Conservation (phyloP, 2,797 vertebrate genomes). For the Crocodylus rhombifer region DNA sequence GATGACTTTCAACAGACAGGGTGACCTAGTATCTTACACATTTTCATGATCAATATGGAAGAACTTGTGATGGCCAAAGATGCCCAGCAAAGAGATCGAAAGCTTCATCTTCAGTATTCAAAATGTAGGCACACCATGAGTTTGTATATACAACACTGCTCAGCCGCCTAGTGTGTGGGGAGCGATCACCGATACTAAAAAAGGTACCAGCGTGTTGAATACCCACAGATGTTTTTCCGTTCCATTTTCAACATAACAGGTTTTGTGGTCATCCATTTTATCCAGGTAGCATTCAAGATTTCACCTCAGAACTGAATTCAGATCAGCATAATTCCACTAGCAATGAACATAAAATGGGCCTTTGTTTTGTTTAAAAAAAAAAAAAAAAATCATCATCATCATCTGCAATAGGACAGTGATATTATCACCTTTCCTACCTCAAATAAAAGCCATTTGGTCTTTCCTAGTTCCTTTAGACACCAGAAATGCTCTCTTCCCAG, state of each 20-base stretch:
- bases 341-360: not conserved
- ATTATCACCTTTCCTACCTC: not conserved
- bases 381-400: too few relatives aligned
- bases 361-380: not conserved
- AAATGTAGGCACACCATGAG: too few relatives aligned
- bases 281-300: rapidly evolving
- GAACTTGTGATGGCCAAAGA: too few relatives aligned
- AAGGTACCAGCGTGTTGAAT: not conserved
- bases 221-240: not conserved
- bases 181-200: not conserved
- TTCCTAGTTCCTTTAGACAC: not conserved
- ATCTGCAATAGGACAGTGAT: not conserved
- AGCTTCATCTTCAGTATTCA: too few relatives aligned
- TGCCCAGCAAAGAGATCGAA: too few relatives aligned
- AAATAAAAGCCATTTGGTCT: not conserved
- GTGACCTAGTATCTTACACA: too few relatives aligned
- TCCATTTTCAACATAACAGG: not conserved
- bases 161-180: rapidly evolving
- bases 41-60: too few relatives aligned
- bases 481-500: too few relatives aligned
- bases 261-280: not conserved
- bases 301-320: not conserved
- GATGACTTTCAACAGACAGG: too few relatives aligned
- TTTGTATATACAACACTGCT: not conserved
- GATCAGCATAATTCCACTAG: not conserved